Percentiles rank a stretch among this genome's conserved stretches.
These are phyloP conservation scores for Prenolepis imparis DNA, from an alignment of 2,888 invertebrate species.

Conservation along the genomic window DNA sequence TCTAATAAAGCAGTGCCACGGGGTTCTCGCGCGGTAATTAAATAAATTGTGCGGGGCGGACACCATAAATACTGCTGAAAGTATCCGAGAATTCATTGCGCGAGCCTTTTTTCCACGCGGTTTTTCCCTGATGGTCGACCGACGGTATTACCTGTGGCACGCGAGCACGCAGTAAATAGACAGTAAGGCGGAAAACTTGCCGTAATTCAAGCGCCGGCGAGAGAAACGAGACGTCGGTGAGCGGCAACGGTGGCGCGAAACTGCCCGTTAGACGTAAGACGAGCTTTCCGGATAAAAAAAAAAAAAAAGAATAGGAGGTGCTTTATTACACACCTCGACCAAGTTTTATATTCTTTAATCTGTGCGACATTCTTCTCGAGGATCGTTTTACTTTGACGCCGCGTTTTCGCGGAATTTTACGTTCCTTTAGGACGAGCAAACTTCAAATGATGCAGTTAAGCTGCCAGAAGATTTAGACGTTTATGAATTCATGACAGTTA, in stretches of 20 bases:
- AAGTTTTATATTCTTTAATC: constrained; percentile 80
- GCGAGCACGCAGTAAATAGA: constrained; percentile 55
- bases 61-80: constrained; percentile 34
- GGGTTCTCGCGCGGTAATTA: constrained; percentile 33
- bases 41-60: constrained; percentile 40
- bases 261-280: constrained; percentile 59
- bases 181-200: constrained; percentile 54
- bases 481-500: not conserved
- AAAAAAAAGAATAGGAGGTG: not conserved
- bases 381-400: constrained; percentile 73
- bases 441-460: constrained; percentile 11
- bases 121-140: constrained; percentile 27
- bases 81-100: constrained; percentile 42
- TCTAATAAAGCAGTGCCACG: constrained; percentile 28
- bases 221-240: constrained; percentile 49
- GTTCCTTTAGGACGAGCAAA: constrained; percentile 19
- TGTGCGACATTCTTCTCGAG: constrained; percentile 71
- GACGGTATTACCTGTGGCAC: constrained; percentile 43
- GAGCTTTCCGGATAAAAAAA: constrained; percentile 43
- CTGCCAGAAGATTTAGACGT: not conserved
- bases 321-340: constrained; percentile 73
- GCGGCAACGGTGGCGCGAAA: constrained; percentile 35
- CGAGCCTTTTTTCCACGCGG: constrained; percentile 41
- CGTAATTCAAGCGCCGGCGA: constrained; percentile 58
- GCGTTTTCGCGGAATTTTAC: constrained; percentile 63